Percentiles rank a stretch among this genome's conserved stretches.
phyloP scores from a whole-genome alignment of 2,797 vertebrate genomes.

The Tadarida brasiliensis region DNA sequence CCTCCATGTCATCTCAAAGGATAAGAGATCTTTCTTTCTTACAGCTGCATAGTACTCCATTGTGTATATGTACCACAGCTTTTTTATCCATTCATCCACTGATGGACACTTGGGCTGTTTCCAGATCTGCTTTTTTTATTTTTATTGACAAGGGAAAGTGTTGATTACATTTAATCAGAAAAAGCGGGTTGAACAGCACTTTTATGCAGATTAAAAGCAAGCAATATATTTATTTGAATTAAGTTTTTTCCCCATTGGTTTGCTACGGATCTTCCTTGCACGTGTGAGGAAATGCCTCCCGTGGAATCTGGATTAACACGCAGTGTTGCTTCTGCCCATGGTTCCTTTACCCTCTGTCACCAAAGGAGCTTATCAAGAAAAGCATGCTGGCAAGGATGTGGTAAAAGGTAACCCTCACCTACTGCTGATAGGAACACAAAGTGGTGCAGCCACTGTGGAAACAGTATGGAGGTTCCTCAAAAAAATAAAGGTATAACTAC shows the following conservation, averaged over 20 bases:
- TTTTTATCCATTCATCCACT: no score
- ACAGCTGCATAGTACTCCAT: no score
- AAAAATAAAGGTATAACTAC: neutral
- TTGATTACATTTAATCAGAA: neutral
- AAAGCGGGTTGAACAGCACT: neutral
- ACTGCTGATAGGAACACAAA: neutral
- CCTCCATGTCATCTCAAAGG: no score
- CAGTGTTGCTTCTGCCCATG: neutral
- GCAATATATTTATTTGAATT: neutral
- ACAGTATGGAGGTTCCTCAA: neutral
- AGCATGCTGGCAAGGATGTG: neutral
- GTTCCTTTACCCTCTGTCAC: neutral
- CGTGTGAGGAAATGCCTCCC: neutral
- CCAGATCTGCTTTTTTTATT: neutral
- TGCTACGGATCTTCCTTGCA: neutral
- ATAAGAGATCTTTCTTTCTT: no score
- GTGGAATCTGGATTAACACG: neutral
- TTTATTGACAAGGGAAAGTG: neutral
- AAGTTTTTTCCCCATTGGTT: neutral
- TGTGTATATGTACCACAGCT: no score
- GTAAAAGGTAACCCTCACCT: neutral
- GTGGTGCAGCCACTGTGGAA: neutral
- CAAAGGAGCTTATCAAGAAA: neutral
- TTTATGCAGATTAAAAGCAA: conserved; percentile 4
- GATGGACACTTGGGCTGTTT: no score